Evolutionary conservation across 2,113 vertebrate genomes (phyloP).

Genomic region (Sporophila hypoxantha): DNA sequence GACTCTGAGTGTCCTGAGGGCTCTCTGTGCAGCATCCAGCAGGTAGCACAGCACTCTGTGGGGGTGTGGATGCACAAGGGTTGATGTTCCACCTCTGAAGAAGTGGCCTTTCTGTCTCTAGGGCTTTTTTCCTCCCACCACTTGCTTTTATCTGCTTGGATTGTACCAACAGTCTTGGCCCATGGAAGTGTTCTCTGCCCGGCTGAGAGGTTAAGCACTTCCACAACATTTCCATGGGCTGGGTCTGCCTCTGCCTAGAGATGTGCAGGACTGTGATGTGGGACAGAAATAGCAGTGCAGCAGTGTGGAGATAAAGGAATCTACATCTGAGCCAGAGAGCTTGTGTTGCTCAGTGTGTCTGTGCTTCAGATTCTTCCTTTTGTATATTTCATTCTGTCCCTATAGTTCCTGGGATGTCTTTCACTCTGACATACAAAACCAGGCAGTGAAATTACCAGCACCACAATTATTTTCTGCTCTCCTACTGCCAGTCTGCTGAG

Average conservation of each 20-base stretch:
- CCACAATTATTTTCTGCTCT: not conserved
- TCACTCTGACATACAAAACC: not conserved
- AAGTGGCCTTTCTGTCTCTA: not conserved
- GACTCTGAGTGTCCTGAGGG: slow-evolving; percentile 72
- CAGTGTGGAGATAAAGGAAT: not conserved
- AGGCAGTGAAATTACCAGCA: not conserved
- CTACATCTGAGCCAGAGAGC: not conserved
- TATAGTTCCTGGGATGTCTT: not conserved
- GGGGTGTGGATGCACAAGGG: not conserved
- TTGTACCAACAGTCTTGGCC: not conserved
- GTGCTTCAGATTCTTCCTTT: not conserved
- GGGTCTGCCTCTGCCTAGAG: not conserved
- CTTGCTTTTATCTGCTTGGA: not conserved
- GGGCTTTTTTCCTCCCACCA: not conserved
- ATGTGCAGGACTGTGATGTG: not conserved
- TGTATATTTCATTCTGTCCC: not conserved
- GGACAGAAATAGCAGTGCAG: not conserved
- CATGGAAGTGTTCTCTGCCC: not conserved
- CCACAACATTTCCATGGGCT: not conserved
- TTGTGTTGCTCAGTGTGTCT: not conserved
- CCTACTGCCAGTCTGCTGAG: not conserved
- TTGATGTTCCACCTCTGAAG: not conserved
- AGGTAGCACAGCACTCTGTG: slow-evolving; percentile 39
- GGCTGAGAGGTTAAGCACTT: not conserved
- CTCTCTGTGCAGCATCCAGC: slow-evolving; percentile 67